phyloP scores from a whole-genome alignment of 1,140 invertebrate species.

The Venturia canescens region DNA sequence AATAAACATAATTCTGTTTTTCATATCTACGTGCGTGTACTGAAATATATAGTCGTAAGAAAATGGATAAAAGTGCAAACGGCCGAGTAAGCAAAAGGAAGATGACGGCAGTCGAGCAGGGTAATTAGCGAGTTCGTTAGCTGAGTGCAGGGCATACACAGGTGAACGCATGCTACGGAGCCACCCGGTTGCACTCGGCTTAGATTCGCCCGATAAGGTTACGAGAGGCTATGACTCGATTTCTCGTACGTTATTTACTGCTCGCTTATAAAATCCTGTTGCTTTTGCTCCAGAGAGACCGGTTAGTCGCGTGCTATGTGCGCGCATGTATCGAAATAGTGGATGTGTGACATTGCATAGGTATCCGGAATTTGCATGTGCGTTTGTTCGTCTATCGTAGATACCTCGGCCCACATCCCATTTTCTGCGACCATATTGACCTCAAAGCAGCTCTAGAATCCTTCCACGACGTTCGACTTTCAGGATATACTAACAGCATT shows the following conservation, averaged over 20 bases:
- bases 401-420: constrained; percentile 57
- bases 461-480: constrained; percentile 8
- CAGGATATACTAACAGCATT: background rate
- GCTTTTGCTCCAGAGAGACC: constrained; percentile 5
- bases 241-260: background rate
- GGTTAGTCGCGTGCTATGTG: constrained; percentile 36
- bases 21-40: background rate
- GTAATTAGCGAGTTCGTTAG: constrained; percentile 54
- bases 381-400: constrained; percentile 7
- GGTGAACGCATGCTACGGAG: constrained; percentile 4
- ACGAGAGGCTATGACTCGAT: constrained; percentile 38
- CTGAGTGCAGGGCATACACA: constrained; percentile 49
- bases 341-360: constrained; percentile 22
- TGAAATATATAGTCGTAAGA: background rate
- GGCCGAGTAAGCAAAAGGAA: background rate
- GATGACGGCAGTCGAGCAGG: background rate
- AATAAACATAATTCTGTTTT: background rate
- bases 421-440: constrained; percentile 45
- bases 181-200: background rate
- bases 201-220: constrained; percentile 62
- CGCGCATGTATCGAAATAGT: background rate
- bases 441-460: constrained; percentile 41
- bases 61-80: background rate
- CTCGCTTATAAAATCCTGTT: constrained; percentile 6
- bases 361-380: background rate